A percentile compares a stretch with the other conserved stretches of the same genome.
Conservation (phyloP, 1,140 invertebrate genomes). For the Drosophila jambulina region DNA sequence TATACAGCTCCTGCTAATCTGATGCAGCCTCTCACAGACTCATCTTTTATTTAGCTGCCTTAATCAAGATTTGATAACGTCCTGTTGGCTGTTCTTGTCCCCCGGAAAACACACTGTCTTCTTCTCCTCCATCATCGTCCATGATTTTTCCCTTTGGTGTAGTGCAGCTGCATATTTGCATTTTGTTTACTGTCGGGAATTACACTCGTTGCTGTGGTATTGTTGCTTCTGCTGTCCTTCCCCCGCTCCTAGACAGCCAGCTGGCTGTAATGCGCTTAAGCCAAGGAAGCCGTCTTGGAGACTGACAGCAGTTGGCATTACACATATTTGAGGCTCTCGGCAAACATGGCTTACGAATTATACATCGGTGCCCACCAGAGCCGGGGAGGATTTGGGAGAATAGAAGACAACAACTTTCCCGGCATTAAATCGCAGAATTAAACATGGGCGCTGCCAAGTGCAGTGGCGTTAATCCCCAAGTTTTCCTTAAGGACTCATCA, state of each 20-base stretch:
- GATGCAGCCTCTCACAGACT: background rate
- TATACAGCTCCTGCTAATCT: conserved; percentile 13
- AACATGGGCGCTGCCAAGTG: conserved; percentile 14
- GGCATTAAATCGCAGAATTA: conserved; percentile 23
- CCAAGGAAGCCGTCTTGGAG: conserved; percentile 37
- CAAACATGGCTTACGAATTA: conserved; percentile 37
- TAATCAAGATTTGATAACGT: conserved; percentile 36
- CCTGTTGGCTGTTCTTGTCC: conserved; percentile 38
- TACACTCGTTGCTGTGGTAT: conserved; percentile 43
- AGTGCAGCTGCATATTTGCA: conserved; percentile 63
- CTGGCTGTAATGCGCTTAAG: conserved; percentile 65
- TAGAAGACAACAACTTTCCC: conserved; percentile 30
- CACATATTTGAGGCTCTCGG: conserved; percentile 42
- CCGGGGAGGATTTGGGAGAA: conserved; percentile 3
- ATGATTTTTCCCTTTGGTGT: conserved; percentile 14
- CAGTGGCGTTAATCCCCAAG: conserved; percentile 1
- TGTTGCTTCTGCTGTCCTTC: conserved; percentile 24
- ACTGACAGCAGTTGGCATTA: conserved; percentile 63
- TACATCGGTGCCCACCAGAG: conserved; percentile 41
- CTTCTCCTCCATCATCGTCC: conserved; percentile 14
- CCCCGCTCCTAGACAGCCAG: conserved; percentile 15
- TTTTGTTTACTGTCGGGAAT: conserved; percentile 65
- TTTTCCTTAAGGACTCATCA: background rate
- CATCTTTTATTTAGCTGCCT: conserved; percentile 31
- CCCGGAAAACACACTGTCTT: background rate